Conservation (phyloP, 2,888 invertebrate species). For the Stramonita haemastoma region DNA sequence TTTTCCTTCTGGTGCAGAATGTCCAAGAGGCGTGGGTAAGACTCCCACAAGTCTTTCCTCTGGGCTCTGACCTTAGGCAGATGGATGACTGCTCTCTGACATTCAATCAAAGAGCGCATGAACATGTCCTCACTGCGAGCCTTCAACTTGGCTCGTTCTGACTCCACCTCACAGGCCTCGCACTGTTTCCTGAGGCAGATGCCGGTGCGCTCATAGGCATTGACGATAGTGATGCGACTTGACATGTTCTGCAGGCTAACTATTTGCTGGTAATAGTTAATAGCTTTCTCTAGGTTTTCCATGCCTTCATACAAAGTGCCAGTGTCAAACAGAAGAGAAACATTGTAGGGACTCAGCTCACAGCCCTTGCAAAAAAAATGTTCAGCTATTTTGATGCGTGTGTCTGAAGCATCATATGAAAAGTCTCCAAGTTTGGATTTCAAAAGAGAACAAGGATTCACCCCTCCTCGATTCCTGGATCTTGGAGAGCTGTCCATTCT, state of each 20-base stretch:
- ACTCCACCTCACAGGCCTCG: neutral
- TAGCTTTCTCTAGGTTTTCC: neutral
- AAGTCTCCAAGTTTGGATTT: neutral
- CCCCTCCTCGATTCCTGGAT: neutral
- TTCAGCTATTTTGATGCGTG: slow-evolving; percentile 15
- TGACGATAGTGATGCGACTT: neutral
- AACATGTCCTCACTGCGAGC: slow-evolving; percentile 32
- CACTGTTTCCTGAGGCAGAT: neutral
- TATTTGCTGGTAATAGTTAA: neutral
- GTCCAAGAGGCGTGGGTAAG: slow-evolving; percentile 3
- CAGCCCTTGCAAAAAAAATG: neutral
- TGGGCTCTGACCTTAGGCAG: slow-evolving; percentile 6
- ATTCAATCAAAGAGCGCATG: slow-evolving; percentile 1
- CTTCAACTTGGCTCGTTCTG: neutral
- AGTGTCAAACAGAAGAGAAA: neutral
- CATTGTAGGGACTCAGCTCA: neutral
- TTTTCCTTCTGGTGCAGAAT: neutral
- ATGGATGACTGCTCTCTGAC: neutral
- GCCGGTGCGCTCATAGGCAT: slow-evolving; percentile 28
- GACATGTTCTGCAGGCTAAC: neutral
- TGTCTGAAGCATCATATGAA: neutral
- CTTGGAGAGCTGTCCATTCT: neutral
- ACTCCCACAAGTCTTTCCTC: neutral
- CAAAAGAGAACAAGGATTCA: neutral
- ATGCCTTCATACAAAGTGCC: slow-evolving; percentile 27